Base-by-base conservation (phyloP, 2,113 vertebrate species). In the Anolis sagrei region DNA sequence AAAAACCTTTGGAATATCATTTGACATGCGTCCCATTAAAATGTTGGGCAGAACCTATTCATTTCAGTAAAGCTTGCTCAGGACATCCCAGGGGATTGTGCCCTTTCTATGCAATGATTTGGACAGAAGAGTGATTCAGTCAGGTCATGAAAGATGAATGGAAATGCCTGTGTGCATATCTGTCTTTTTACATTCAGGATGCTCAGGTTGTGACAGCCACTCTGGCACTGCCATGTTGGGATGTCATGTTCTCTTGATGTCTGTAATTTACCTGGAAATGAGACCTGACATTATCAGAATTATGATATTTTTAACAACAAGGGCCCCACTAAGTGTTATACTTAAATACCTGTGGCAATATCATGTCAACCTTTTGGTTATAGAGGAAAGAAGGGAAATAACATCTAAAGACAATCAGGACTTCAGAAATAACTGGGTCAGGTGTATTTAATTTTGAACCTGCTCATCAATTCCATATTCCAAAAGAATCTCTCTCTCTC, bases 201-300 rank as follows among this genome's bases (percentile, higher is more conserved):
- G 87, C 29, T 90, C 88, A 81, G 54, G 32, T 73, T 79, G 72
- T 86, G 88, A 91, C 87, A 91, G 78, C 76, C 86, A 90, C 39
- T 89, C 89, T 23, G 0, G 64, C 74, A 90, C 85, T 86, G 85
- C 81, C 84, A 19, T 86, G 88, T 92, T 36, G 9, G 10, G 19
- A 70, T 74, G 83, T 84, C 87, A 32, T 76, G 80, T 76, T 84
- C 19, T 51, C 23, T 82, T n/a, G 25, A 88, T 58, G 82, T 85
- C 70, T 70, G 36, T 87, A 68, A 73, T 92, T 0, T 0, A 58
- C 73, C n/a, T 70, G 51, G 68, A 90, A 94, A 90, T 86, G 66
- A 92, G 83, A 75, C 34, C 61, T 68, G 82, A 39, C 79, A 90
- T 87, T 74, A 91, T 90, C 86, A 86, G 81, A 85, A 86, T 74